Conservation (phyloP, 2,888 invertebrate species). For the Nymphalis polychloros region DNA sequence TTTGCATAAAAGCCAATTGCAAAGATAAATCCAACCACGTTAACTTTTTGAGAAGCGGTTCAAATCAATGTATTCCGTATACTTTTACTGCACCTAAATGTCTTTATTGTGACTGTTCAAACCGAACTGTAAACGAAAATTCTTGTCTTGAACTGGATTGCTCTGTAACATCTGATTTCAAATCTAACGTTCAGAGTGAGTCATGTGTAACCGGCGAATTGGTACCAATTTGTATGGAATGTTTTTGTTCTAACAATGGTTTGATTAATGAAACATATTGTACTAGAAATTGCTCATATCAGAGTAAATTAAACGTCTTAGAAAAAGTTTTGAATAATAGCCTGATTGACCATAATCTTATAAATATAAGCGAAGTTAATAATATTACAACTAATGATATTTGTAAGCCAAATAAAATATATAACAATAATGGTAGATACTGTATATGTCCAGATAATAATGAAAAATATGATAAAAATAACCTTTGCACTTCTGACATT, state of each 20-base stretch:
- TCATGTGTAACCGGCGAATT: conserved; percentile 62
- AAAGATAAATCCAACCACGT: conserved; percentile 40
- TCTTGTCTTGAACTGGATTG: conserved; percentile 64
- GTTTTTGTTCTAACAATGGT: conserved; percentile 61
- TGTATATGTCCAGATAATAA: conserved; percentile 60
- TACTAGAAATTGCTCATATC: conserved; percentile 57
- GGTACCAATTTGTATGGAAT: conserved; percentile 64
- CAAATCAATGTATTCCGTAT: conserved; percentile 51
- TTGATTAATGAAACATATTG: conserved; percentile 56
- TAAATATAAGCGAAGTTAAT: conserved; percentile 51
- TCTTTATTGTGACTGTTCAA: conserved; percentile 63
- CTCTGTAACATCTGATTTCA: conserved; percentile 47
- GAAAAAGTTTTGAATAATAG: conserved; percentile 55
- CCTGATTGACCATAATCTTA: conserved; percentile 40
- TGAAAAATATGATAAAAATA: conserved; percentile 51
- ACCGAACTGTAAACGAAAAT: conserved; percentile 56
- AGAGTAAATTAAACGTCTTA: conserved; percentile 59
- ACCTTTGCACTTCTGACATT: conserved; percentile 53
- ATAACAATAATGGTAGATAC: conserved; percentile 55
- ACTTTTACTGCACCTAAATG: conserved; percentile 62
- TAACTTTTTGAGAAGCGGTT: conserved; percentile 43
- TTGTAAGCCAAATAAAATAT: conserved; percentile 60
- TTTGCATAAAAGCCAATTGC: conserved; percentile 56
- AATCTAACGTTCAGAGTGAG: conserved; percentile 45
- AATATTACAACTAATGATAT: conserved; percentile 40